phyloP scores from a whole-genome alignment of 2,113 vertebrate species.

The Menura novaehollandiae region DNA sequence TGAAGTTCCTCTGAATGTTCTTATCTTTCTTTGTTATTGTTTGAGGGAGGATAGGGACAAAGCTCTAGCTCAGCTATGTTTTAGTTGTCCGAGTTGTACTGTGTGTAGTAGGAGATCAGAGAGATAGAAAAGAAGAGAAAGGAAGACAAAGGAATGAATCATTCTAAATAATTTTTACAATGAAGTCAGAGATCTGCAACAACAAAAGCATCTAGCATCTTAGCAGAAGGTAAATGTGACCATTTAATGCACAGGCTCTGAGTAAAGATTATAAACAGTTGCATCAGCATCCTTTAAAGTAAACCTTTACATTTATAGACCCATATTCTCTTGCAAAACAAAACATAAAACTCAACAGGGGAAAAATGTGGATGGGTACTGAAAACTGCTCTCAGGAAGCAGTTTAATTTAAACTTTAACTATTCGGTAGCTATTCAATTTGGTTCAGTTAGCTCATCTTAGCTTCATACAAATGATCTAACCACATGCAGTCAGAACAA shows the following conservation, averaged over 20 bases:
- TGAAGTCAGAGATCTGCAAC: neutral
- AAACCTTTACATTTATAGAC: slow-evolving; percentile 2
- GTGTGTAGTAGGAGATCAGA: neutral
- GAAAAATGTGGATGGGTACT: neutral
- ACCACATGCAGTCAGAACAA: neutral
- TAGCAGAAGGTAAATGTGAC: slow-evolving; percentile 26
- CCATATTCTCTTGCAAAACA: neutral
- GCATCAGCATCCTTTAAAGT: neutral
- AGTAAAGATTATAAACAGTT: neutral
- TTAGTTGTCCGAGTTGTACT: neutral
- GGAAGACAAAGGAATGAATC: neutral
- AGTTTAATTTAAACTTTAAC: slow-evolving; percentile 36
- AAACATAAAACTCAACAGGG: slow-evolving; percentile 33
- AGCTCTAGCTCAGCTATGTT: neutral
- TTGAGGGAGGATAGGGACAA: neutral
- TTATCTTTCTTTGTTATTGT: neutral
- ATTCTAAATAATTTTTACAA: neutral
- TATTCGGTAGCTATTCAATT: slow-evolving; percentile 1
- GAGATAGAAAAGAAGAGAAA: neutral
- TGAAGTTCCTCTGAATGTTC: neutral
- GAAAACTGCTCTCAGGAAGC: neutral
- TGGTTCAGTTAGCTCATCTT: neutral
- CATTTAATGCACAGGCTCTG: neutral
- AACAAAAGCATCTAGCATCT: neutral
- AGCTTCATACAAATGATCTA: neutral